phyloP scores from a whole-genome alignment of 2,888 invertebrate genomes.

The Catocala fraxini region DNA sequence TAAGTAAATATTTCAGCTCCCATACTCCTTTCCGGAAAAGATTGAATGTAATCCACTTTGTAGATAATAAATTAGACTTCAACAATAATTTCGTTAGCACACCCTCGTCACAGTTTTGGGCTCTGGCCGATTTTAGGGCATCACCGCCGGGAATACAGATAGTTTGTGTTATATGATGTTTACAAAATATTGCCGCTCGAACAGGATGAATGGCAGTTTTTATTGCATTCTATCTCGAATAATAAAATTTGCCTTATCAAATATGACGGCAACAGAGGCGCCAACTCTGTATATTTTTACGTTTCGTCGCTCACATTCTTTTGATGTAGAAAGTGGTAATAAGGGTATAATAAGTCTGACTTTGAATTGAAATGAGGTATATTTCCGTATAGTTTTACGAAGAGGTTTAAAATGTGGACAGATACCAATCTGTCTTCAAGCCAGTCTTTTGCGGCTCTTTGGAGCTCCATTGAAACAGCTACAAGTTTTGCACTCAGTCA shows the following conservation, averaged over 20 bases:
- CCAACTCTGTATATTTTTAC: slow-evolving; percentile 28
- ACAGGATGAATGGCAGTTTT: slow-evolving; percentile 45
- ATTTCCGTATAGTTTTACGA: slow-evolving; percentile 39
- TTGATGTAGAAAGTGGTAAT: slow-evolving; percentile 41
- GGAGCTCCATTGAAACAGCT: background rate
- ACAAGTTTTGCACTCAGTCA: background rate
- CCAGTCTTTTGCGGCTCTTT: background rate
- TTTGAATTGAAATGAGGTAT: slow-evolving; percentile 16
- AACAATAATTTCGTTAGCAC: slow-evolving; percentile 41
- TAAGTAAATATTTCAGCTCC: slow-evolving; percentile 24
- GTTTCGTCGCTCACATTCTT: slow-evolving; percentile 25
- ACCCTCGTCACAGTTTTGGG: slow-evolving; percentile 42
- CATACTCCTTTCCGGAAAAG: slow-evolving; percentile 20
- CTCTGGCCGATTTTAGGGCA: slow-evolving; percentile 21
- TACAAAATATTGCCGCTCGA: slow-evolving; percentile 37
- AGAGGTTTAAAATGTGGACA: slow-evolving; percentile 16
- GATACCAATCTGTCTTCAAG: background rate
- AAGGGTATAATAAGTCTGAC: slow-evolving; percentile 27
- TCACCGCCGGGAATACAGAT: slow-evolving; percentile 32
- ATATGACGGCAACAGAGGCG: slow-evolving; percentile 24
- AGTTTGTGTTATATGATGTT: slow-evolving; percentile 40
- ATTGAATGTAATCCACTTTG: slow-evolving; percentile 38
- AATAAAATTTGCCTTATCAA: slow-evolving; percentile 47
- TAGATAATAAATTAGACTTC: slow-evolving; percentile 49
- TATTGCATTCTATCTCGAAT: slow-evolving; percentile 49